Base-by-base conservation (phyloP, 2,888 invertebrate species). In the Mesochorus sp. region DNA sequence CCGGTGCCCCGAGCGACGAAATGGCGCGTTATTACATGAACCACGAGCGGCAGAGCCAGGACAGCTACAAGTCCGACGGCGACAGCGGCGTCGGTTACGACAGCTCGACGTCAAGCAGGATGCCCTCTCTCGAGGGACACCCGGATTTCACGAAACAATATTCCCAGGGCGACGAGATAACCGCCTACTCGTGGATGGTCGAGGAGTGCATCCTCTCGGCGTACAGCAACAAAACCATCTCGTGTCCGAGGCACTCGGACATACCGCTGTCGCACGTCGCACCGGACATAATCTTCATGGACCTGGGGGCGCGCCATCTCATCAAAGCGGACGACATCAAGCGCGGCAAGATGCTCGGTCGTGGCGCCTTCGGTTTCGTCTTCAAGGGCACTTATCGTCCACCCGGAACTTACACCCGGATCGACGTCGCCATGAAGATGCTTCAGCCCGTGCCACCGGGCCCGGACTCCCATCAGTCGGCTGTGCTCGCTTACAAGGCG, bases 281-380 rank as follows among this genome's bases (percentile, higher is more conserved):
- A 1, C 98, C 99, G 0, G 99, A 99, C 91, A 95, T 97, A 94
- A 93, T 98, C 42, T 97, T 99, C 83, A 93, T 97, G 80, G 99
- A 99, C 91, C 93, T 99, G 66, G 96, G 96, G 10, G 95, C 96
- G 53, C 93, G 95, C 37, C 94, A 95, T 83, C 93, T 97, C 6
- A 96, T 99, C 10, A 95, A 95, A 81, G 94, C 96, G 78, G 96
- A 97, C 76, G 95, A 95, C 84, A 94, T 99, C 2, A 94, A 95
- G 49, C 93, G 96, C 73, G 95, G 95, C 0, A 93, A 94, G 0
- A 91, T 97, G 61, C 93, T 98, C 34, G 99, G 99, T 0, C 94
- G 98, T n/a, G 99, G 99, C 1, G 98, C 99, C 0, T 99, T 99
- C 92, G 99, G 99, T 1, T 98, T 99, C 85, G 99, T 99, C 5